Evolutionary conservation across 2,888 invertebrate species (phyloP), one percentile per base, ranked within the genome.

Genomic region (Girardia tigrina): DNA sequence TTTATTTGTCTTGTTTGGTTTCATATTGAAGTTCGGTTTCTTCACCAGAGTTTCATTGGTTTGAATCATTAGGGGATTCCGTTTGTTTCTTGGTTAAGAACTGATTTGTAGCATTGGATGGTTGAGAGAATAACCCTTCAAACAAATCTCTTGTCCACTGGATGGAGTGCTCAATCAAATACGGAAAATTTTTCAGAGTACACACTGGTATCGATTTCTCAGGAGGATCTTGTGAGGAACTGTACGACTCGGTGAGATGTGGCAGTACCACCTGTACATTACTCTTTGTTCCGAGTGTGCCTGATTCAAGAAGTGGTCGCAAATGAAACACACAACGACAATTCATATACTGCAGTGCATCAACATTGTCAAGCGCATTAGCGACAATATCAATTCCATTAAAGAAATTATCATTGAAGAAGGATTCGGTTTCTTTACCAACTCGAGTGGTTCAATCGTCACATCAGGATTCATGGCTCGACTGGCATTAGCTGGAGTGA

Each of bases 141-240:
- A n/a, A n/a, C n/a, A n/a, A n/a, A n/a, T 85, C 84, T 78, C 84
- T 79, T 4, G 84, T 84, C 85, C 85, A 85, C 78, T 85, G 83
- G 74, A 85, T 83, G 79, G 84, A 83, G 79, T 85, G 85, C 78
- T 85, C 84, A 73, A 85, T 82, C 70, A 80, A 80, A 42, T 82
- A 81, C 29, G 85, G 85, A 78, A 85, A 85, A 74, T 84, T 83
- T 79, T 85, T 85, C n/a, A 85, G 79, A 4, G 84, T 85, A 78
- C 85, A 85, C 79, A 83, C 83, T 0, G 84, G 84, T 23, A 82
- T 80, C 28, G 28, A 82, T 74, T 82, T 80, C 78, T 84, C 84
- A 1, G 79, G 79, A 0, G 85, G 84, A 78, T 85, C 84, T 76
- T 80, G 79, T 83, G 83, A 83, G 77, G 80, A 81, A 70, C 79